Evolutionary conservation across 2,888 invertebrate genomes (phyloP).

Genomic region (Acronicta psi): DNA sequence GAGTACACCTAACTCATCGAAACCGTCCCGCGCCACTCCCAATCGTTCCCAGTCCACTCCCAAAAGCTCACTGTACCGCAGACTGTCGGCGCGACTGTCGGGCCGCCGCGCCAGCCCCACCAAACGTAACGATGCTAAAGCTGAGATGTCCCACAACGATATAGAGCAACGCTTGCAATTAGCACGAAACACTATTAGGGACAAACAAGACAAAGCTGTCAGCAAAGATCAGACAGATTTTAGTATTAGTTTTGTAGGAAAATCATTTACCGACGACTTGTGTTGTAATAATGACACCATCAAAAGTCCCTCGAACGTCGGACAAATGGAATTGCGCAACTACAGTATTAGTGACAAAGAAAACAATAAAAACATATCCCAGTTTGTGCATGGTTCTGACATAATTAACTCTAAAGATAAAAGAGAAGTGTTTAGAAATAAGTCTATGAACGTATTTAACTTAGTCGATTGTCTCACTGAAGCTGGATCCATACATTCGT

Average conservation of each 20-base stretch:
- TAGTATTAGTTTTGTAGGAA: conserved; percentile 78
- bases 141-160: conserved; percentile 64
- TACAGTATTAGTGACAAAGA: conserved; percentile 78
- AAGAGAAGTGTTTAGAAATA: conserved; percentile 86
- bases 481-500: conserved; percentile 82
- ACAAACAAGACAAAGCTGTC: conserved; percentile 65
- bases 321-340: conserved; percentile 70
- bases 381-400: conserved; percentile 67
- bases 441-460: conserved; percentile 85
- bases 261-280: conserved; percentile 74
- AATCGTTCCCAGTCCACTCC: conserved; percentile 83
- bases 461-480: conserved; percentile 83
- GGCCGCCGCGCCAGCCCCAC: conserved; percentile 75
- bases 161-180: conserved; percentile 74
- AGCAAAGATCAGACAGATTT: conserved; percentile 67
- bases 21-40: conserved; percentile 77
- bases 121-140: conserved; percentile 60
- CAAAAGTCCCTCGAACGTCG: conserved; percentile 63
- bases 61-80: conserved; percentile 84
- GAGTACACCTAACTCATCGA: conserved; percentile 77
- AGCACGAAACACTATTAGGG: conserved; percentile 75
- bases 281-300: conserved; percentile 64
- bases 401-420: conserved; percentile 77
- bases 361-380: conserved; percentile 73
- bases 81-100: conserved; percentile 84